Base-by-base conservation (phyloP, 2,113 vertebrate genomes). In the Pandion haliaetus region DNA sequence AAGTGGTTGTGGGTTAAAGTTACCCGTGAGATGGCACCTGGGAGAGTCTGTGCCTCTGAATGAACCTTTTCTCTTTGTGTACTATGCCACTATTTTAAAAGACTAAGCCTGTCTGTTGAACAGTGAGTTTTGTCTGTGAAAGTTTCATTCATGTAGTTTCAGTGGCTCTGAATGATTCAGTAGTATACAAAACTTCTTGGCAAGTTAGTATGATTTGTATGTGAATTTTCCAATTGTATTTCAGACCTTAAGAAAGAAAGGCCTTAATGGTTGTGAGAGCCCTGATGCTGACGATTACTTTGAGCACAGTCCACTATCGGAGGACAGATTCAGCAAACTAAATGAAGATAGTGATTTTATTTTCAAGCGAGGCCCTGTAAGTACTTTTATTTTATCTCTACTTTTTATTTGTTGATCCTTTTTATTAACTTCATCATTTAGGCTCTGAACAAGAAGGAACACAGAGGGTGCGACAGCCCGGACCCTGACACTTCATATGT, bases 171-270 rank as follows among this genome's bases (percentile, higher is more conserved):
- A 95, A 58, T 97, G 93, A 96, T 98, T 97, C 94, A 79, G 77
- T 98, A 93, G 90, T 96, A 26, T 97, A 93, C 94, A 84, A 93
- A 96, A 95, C 67, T 84, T 97, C 88, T 92, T 95, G 98, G 97
- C 96, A 94, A 98, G 98, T 97, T 98, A 98, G 98, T 97, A 97
- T 98, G 97, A 95, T 98, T 95, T 99, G 98, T 98, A 98, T 99
- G 98, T 99, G 98, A 99, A 99, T 98, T 99, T 98, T 99, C 98
- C 98, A 98, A 99, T 99, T 99, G 99, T 99, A 99, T 99, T 99
- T 99, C 99, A 99, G 99, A 99, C 99, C 98, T 99, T 99, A 99
- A 99, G 99, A 99, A 99, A 99, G 99, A 99, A 99, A 99, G 99
- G 99, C 99, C 99, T 99, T 99, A 99, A 99, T 99, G 99, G 99